These are phyloP conservation scores for Momotus momota DNA, from an alignment of 2,797 vertebrate genomes.

Conservation along the genomic window DNA sequence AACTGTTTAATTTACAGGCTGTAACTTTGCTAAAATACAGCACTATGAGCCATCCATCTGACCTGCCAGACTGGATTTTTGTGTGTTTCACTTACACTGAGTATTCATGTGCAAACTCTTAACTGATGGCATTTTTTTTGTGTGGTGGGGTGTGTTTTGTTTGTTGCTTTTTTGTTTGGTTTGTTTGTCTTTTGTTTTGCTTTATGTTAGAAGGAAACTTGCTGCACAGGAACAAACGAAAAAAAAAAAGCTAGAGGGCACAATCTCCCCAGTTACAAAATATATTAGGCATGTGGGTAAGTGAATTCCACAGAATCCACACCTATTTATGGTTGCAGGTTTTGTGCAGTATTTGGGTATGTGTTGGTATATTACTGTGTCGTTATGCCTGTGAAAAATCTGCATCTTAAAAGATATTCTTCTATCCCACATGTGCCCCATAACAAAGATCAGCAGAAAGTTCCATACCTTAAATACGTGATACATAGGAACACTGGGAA, in stretches of 20 bases:
- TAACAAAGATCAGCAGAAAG: background rate
- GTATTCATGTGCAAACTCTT: background rate
- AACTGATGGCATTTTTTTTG: background rate
- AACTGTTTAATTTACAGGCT: background rate
- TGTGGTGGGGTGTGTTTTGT: background rate
- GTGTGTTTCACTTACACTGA: background rate
- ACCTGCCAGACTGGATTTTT: background rate
- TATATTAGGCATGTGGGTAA: background rate
- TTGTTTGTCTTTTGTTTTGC: background rate
- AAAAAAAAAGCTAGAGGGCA: background rate
- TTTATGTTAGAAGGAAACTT: background rate
- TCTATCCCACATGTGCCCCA: rapidly evolving
- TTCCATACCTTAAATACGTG: rapidly evolving
- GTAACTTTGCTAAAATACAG: background rate
- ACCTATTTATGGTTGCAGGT: rapidly evolving
- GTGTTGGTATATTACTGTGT: background rate
- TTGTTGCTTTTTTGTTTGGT: too few species aligned
- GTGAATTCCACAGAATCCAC: background rate
- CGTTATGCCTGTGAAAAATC: background rate
- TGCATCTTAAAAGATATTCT: background rate
- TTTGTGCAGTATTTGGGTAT: background rate
- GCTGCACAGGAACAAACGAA: background rate
- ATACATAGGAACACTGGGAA: background rate
- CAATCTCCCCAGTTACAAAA: background rate
- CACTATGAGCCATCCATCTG: background rate